Percentiles rank a stretch among this genome's conserved stretches.
These are phyloP conservation scores for Oscheius myriophilus DNA, from an alignment of 2,888 invertebrate species.

Conservation along the genomic window DNA sequence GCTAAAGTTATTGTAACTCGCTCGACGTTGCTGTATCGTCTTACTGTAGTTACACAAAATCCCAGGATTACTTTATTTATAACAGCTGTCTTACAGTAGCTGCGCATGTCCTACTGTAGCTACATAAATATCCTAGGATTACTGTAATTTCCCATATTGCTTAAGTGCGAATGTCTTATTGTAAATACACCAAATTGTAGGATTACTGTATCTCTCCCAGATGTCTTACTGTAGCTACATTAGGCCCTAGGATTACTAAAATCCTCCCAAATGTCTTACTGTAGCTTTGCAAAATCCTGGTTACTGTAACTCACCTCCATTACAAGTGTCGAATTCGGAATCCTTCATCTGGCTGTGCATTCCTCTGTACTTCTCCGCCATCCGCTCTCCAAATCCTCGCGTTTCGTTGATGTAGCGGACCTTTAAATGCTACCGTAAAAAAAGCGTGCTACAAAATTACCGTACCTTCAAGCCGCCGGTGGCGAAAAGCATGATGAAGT, in stretches of 20 bases:
- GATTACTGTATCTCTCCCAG: too few relatives aligned
- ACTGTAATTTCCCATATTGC: too few relatives aligned
- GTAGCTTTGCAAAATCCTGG: not conserved
- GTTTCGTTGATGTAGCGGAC: constrained; percentile 52
- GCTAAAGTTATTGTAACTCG: not conserved
- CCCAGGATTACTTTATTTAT: too few relatives aligned
- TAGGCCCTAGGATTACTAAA: too few relatives aligned
- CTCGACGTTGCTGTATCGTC: not conserved
- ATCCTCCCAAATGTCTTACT: too few relatives aligned
- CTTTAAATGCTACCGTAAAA: constrained; percentile 11
- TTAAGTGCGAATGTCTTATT: too few relatives aligned
- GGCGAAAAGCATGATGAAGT: constrained; percentile 61
- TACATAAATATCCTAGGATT: too few relatives aligned
- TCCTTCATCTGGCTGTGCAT: constrained; percentile 43
- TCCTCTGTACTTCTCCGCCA: constrained; percentile 40
- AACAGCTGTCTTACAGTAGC: too few relatives aligned
- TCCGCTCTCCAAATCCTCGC: constrained; percentile 33
- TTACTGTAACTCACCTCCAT: constrained; percentile 31
- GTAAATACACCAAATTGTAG: too few relatives aligned
- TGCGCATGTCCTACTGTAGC: too few relatives aligned
- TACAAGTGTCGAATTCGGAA: constrained; percentile 42
- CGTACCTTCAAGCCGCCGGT: constrained; percentile 60
- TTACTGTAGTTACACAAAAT: too few relatives aligned
- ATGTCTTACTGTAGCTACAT: too few relatives aligned
- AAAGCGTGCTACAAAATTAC: not conserved